These are phyloP conservation scores for Zosterops lateralis DNA, from an alignment of 2,113 vertebrate species.

Conservation along the genomic window DNA sequence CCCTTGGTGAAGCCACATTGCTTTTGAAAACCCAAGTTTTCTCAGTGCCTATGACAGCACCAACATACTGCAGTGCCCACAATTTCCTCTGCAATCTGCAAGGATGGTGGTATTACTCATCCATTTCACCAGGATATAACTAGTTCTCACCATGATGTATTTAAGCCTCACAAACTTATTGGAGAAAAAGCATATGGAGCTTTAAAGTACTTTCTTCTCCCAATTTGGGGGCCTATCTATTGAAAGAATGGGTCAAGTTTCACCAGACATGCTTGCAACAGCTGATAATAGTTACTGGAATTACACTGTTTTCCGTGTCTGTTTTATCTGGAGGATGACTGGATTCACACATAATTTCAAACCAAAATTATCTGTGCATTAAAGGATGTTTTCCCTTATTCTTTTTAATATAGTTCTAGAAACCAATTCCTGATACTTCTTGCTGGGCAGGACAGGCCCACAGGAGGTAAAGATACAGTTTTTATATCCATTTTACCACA, in stretches of 20 bases:
- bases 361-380: background rate
- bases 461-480: background rate
- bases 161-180: background rate
- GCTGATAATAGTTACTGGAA: background rate
- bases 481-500: background rate
- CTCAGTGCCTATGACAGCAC: background rate
- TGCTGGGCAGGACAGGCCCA: background rate
- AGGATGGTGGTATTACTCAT: conserved; percentile 21
- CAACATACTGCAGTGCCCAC: background rate
- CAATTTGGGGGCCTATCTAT: background rate
- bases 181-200: background rate
- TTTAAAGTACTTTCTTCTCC: background rate
- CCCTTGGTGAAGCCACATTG: background rate
- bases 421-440: background rate
- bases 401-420: background rate
- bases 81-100: background rate
- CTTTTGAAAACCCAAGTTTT: background rate
- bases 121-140: conserved; percentile 11
- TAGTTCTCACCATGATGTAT: background rate
- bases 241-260: background rate
- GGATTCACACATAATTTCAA: background rate
- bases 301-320: background rate
- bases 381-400: background rate
- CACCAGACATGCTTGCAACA: background rate
- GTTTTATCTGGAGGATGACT: background rate